Evolutionary conservation across 1,140 invertebrate species (phyloP).

Genomic region (Drosophila teissieri): DNA sequence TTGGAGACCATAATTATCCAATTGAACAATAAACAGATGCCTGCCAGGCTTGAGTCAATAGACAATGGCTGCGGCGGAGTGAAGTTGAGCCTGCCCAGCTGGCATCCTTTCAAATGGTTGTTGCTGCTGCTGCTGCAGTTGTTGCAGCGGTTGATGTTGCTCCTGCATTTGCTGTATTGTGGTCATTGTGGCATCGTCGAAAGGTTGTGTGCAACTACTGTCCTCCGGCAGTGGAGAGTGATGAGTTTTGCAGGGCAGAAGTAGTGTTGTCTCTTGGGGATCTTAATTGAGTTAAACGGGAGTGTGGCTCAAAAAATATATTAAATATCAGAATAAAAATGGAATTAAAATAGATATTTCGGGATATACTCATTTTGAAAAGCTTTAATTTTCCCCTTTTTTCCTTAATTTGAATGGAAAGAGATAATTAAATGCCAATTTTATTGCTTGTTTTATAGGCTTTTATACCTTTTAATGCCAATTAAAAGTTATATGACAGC

Average conservation of each 20-base stretch:
- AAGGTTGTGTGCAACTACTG: constrained; percentile 34
- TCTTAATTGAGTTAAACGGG: constrained; percentile 3
- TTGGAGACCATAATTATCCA: constrained; percentile 76
- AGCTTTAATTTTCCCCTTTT: too few relatives aligned
- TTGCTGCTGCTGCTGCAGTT: constrained; percentile 17
- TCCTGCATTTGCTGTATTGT: constrained; percentile 40
- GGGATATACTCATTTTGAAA: too few relatives aligned
- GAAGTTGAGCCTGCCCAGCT: constrained; percentile 51
- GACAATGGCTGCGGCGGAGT: constrained; percentile 46
- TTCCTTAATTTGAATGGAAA: too few relatives aligned
- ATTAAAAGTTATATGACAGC: not conserved
- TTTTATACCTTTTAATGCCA: not conserved
- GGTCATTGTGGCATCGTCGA: constrained; percentile 40
- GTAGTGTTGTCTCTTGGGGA: not conserved
- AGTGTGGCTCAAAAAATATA: not conserved
- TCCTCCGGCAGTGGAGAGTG: constrained; percentile 7
- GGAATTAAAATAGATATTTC: not conserved
- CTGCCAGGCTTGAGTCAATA: constrained; percentile 72
- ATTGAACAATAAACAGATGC: constrained; percentile 82
- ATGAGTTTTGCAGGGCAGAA: constrained; percentile 6
- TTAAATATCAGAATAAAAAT: too few relatives aligned
- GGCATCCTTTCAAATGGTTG: constrained; percentile 37
- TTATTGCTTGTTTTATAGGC: not conserved
- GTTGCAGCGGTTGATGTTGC: constrained; percentile 13
- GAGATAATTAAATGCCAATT: too few relatives aligned